Evolutionary conservation across 2,113 vertebrate genomes (phyloP).

Genomic region (Dendrocopos noguchii): DNA sequence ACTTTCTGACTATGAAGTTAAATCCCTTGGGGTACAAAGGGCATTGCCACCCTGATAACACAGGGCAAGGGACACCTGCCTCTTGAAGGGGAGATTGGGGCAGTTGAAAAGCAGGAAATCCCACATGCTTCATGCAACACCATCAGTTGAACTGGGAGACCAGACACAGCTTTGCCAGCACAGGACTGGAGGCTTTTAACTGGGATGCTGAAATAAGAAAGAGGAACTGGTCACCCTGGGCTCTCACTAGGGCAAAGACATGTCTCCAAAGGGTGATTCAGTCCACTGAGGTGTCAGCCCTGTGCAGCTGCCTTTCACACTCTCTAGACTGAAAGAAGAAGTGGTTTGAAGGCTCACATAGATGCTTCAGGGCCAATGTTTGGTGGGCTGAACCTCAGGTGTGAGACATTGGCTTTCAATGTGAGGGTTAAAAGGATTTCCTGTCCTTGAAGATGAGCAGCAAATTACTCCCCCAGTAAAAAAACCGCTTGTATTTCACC

Average conservation of each 20-base stretch:
- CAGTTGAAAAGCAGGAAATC: neutral
- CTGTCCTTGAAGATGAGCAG: neutral
- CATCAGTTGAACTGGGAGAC: neutral
- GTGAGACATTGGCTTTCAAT: rapidly evolving
- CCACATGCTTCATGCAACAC: neutral
- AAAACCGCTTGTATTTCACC: neutral
- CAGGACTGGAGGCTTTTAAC: neutral
- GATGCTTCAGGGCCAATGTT: neutral
- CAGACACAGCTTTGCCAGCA: neutral
- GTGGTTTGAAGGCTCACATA: neutral
- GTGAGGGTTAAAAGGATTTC: neutral
- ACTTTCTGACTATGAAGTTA: neutral
- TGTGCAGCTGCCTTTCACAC: neutral
- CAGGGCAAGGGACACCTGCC: neutral
- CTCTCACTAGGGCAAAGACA: neutral
- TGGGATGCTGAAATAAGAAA: neutral
- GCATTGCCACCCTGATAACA: neutral
- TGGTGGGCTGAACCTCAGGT: neutral
- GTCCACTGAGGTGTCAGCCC: neutral
- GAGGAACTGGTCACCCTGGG: neutral
- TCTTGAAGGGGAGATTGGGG: neutral
- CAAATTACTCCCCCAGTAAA: rapidly evolving
- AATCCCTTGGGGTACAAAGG: neutral
- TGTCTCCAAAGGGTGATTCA: neutral
- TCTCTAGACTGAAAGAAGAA: neutral